phyloP scores from a whole-genome alignment of 2,888 invertebrate genomes.

The Nycteola revayana region DNA sequence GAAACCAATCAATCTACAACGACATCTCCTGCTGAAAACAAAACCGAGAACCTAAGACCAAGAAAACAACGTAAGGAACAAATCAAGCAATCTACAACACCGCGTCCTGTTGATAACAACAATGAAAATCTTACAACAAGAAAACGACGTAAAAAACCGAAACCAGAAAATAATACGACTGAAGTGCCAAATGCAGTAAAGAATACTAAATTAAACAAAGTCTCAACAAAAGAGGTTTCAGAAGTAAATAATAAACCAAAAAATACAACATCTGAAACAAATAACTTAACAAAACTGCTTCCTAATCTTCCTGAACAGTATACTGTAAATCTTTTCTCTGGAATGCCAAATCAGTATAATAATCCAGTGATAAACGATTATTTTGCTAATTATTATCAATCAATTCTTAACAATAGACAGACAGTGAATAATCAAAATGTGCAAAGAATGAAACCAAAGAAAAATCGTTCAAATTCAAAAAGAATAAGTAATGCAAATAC shows the following conservation, averaged over 20 bases:
- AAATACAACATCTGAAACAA: slow-evolving; percentile 18
- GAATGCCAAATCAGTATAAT: slow-evolving; percentile 14
- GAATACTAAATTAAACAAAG: slow-evolving; percentile 2
- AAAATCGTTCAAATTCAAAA: slow-evolving; percentile 4
- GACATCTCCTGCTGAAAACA: slow-evolving; percentile 4
- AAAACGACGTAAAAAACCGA: slow-evolving; percentile 14
- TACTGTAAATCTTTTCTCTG: slow-evolving; percentile 12
- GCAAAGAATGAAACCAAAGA: slow-evolving; percentile 9
- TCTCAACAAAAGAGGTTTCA: slow-evolving; percentile 15
- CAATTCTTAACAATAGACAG: slow-evolving; percentile 8
- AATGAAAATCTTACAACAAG: not conserved
- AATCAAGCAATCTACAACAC: not conserved
- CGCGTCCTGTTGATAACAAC: not conserved
- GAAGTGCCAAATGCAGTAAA: slow-evolving; percentile 14
- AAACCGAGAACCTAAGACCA: slow-evolving; percentile 10
- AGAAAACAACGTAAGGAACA: slow-evolving; percentile 15
- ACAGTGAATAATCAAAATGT: slow-evolving; percentile 1
- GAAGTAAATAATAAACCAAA: slow-evolving; percentile 24
- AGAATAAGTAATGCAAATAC: slow-evolving; percentile 5
- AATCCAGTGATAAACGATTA: slow-evolving; percentile 23
- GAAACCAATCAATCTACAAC: not conserved
- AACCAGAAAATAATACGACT: slow-evolving; percentile 5
- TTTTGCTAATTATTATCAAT: slow-evolving; percentile 22
- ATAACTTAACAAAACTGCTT: slow-evolving; percentile 13
- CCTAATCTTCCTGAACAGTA: slow-evolving; percentile 22